A percentile compares a stretch with the other conserved stretches of the same genome.
Evolutionary conservation across 2,888 invertebrate species (phyloP).

Genomic region (Nysson spinosus): DNA sequence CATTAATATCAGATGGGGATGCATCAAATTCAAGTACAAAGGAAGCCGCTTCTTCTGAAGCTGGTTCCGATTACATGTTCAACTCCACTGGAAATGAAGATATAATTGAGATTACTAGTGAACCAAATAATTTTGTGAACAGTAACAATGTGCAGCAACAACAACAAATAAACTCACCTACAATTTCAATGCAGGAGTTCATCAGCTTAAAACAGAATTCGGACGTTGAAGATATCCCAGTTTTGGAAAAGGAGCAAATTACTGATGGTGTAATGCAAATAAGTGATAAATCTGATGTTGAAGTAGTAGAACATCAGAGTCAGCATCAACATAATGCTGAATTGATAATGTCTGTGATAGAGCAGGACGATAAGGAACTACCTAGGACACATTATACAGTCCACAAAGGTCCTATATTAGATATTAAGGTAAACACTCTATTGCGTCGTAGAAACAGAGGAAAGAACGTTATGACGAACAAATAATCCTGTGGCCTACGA

Average conservation of each 20-base stretch:
- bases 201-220: no score
- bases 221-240: constrained; percentile 6
- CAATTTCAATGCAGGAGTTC: background rate
- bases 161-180: background rate
- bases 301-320: constrained; percentile 36
- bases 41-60: background rate
- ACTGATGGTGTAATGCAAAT: background rate
- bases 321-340: constrained; percentile 17
- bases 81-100: no score
- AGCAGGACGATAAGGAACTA: constrained; percentile 43
- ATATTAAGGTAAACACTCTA: constrained; percentile 72
- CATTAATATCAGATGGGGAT: constrained; percentile 16
- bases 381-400: constrained; percentile 66
- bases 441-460: background rate
- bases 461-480: constrained; percentile 1
- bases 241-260: constrained; percentile 6
- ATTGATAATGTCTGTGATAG: constrained; percentile 19
- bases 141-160: no score
- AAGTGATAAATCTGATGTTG: constrained; percentile 21
- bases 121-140: no score
- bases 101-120: no score
- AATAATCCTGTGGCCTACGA: no score
- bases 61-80: no score
- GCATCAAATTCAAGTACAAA: background rate
- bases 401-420: constrained; percentile 75